Conservation (phyloP, 2,888 invertebrate genomes). For the Emmelina monodactyla region DNA sequence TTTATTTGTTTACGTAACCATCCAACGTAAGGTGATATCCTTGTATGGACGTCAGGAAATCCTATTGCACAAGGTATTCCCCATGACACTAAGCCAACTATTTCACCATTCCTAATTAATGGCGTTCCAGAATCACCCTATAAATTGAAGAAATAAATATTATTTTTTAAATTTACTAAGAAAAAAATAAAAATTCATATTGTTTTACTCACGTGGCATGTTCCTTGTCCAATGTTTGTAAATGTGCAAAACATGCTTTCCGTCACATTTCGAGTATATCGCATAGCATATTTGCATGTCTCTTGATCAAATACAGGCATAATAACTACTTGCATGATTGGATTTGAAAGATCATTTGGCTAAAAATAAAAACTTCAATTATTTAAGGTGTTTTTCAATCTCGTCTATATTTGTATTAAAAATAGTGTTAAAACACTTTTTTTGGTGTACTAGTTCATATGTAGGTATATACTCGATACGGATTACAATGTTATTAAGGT, state of each 20-base stretch:
- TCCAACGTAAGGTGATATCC: conserved; percentile 32
- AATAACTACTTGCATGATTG: conserved; percentile 30
- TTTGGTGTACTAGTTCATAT: background rate
- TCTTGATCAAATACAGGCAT: conserved; percentile 44
- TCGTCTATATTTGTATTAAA: too few species aligned
- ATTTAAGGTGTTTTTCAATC: too few species aligned
- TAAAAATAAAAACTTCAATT: too few species aligned
- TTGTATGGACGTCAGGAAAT: conserved; percentile 56
- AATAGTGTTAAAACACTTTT: conserved; percentile 2
- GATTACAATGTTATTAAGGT: background rate
- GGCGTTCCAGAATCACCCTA: conserved; percentile 61
- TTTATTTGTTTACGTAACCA: conserved; percentile 32
- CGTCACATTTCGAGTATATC: conserved; percentile 35
- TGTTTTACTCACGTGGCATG: conserved; percentile 42
- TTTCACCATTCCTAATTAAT: conserved; percentile 28
- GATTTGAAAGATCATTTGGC: conserved; percentile 36
- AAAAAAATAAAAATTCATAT: background rate
- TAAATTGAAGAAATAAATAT: conserved; percentile 18
- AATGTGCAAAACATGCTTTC: conserved; percentile 53
- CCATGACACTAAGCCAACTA: conserved; percentile 54
- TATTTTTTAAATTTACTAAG: too few species aligned
- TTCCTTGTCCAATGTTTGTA: conserved; percentile 41
- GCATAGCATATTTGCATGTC: conserved; percentile 44
- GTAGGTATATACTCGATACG: background rate
- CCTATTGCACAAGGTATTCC: conserved; percentile 56